phyloP scores from a whole-genome alignment of 2,888 invertebrate genomes.

The Ditula angustiorana region DNA sequence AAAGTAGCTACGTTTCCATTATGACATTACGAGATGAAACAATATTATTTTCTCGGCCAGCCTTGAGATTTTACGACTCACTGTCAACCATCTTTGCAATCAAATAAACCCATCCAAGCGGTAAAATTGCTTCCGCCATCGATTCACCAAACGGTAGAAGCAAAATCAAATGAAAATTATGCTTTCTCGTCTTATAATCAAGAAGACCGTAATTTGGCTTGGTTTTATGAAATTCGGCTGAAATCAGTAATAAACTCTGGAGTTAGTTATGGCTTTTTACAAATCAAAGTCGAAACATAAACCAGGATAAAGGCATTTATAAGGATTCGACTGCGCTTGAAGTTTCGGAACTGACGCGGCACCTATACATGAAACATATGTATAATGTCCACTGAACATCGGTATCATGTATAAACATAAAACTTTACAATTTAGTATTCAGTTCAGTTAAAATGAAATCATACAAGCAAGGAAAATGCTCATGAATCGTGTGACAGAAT shows the following conservation, averaged over 20 bases:
- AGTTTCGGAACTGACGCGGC: too few relatives aligned
- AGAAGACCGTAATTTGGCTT: slow-evolving; percentile 27
- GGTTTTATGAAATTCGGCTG: slow-evolving; percentile 20
- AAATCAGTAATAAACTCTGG: slow-evolving; percentile 27
- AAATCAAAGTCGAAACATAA: too few relatives aligned
- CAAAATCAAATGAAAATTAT: slow-evolving; percentile 37
- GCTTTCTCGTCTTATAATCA: slow-evolving; percentile 33
- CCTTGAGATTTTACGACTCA: slow-evolving; percentile 30
- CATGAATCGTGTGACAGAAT: too few relatives aligned
- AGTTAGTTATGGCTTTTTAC: slow-evolving; percentile 18
- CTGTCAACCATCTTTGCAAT: slow-evolving; percentile 37
- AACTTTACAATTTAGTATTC: too few relatives aligned
- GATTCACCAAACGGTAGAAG: slow-evolving; percentile 24
- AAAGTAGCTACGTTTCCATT: slow-evolving; percentile 6
- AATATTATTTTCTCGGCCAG: slow-evolving; percentile 17
- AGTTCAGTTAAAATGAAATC: too few relatives aligned
- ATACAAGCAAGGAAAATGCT: too few relatives aligned
- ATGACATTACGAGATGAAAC: slow-evolving; percentile 11
- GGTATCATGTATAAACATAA: too few relatives aligned
- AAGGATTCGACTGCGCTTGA: too few relatives aligned
- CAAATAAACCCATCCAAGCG: slow-evolving; percentile 32
- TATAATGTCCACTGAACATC: too few relatives aligned
- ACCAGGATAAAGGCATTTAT: too few relatives aligned
- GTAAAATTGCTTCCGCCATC: slow-evolving; percentile 35
- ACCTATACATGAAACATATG: too few relatives aligned